Percentiles rank a stretch among this genome's conserved stretches.
These are phyloP conservation scores for Pagrus major DNA, from an alignment of 2,113 vertebrate genomes.

Conservation along the genomic window DNA sequence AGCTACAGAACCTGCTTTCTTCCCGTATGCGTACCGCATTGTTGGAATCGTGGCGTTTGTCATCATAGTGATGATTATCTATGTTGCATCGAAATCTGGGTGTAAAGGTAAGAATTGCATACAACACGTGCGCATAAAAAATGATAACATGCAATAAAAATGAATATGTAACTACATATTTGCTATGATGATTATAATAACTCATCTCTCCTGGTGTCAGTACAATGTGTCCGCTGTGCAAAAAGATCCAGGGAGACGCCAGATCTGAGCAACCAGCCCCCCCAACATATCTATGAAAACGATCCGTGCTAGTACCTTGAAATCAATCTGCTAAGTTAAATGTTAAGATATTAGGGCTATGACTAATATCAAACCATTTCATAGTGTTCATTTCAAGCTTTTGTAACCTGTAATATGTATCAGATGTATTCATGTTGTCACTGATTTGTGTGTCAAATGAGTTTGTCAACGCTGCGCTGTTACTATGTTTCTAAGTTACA, in stretches of 20 bases:
- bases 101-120: constrained; percentile 39
- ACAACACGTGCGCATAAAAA: not conserved
- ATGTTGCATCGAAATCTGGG: rapidly evolving
- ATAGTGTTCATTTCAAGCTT: not conserved
- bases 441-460: not conserved
- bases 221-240: not conserved
- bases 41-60: not conserved
- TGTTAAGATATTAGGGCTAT: not conserved
- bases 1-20: not conserved
- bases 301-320: not conserved
- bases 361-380: not conserved
- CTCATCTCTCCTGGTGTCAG: not conserved
- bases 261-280: not conserved
- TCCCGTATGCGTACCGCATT: not conserved
- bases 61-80: not conserved
- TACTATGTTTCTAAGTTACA: not conserved
- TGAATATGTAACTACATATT: not conserved
- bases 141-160: not conserved
- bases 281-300: constrained; percentile 12
- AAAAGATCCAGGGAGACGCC: not conserved
- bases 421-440: not conserved
- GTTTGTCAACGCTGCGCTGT: not conserved
- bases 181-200: not conserved
- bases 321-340: not conserved
- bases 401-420: not conserved